Percentiles rank a stretch among this genome's conserved stretches.
phyloP scores from a whole-genome alignment of 2,113 vertebrate species.

The Grammomys dolichurus region DNA sequence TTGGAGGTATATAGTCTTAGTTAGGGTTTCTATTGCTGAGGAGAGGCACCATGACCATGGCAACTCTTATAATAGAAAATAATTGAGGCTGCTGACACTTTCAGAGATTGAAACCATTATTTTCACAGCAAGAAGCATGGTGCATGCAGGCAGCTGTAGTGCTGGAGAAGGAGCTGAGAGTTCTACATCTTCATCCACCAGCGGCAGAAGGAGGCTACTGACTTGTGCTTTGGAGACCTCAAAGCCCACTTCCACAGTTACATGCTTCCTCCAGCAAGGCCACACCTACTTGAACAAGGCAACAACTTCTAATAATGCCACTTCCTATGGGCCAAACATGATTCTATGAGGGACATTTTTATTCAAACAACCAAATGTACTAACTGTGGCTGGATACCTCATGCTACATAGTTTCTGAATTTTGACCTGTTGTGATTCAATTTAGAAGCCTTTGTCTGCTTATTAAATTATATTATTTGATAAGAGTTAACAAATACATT shows the following conservation, averaged over 20 bases:
- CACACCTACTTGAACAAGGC: not conserved
- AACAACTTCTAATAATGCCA: not conserved
- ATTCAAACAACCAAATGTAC: not conserved
- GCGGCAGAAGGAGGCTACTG: not conserved
- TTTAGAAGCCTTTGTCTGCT: not conserved
- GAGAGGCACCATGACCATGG: not conserved
- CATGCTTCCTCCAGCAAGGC: not conserved
- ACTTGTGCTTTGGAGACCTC: not conserved
- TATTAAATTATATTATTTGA: not conserved
- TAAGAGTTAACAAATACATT: not conserved
- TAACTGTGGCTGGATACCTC: not conserved
- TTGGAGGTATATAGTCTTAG: not conserved
- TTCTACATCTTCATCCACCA: not conserved
- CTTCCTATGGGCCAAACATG: not conserved
- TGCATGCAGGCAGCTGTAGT: not conserved
- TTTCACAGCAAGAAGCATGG: not conserved
- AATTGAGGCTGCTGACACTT: not conserved
- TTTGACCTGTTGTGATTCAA: not conserved
- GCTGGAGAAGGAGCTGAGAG: not conserved
- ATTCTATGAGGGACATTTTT: not conserved
- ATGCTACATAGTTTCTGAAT: not conserved
- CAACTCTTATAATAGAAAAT: not conserved
- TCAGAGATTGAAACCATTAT: not conserved
- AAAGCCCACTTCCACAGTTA: not conserved
- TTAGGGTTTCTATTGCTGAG: not conserved